Base-by-base conservation (phyloP, 2,888 invertebrate species). In the Fragum sueziense region DNA sequence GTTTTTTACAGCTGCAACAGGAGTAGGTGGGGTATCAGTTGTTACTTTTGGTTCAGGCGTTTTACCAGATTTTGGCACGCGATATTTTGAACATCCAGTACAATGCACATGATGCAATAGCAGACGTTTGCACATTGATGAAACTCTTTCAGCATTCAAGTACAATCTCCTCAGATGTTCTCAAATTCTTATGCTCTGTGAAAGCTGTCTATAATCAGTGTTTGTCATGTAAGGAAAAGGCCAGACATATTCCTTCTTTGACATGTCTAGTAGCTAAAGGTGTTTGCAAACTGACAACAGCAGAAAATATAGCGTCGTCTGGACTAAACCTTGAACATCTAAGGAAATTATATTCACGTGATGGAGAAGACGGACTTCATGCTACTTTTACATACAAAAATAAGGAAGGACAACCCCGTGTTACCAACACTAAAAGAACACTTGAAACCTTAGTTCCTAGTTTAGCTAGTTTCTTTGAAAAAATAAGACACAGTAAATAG, bases 381-480 rank as follows among this genome's bases (percentile, higher is more conserved):
- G 62, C 25, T 31, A 62, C 72, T 22, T 72, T 72, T 22, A 72
- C 72, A 72, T 22, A 22, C 0, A 62, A 62, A 62, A 72, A 72
- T 51, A 51, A 41, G 59, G 72, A 72, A 72, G 62, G 72, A 27
- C 72, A 72, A 31, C 72, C 72, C n/a, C 51, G 72, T 41, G 72
- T 72, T 17, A 72, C 72, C 37, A 72, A 51, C 33, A 37, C 72
- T n/a, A 62, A 51, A 62, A n/a, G 72, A 27, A 54, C 54, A 11
- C 41, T 71, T 4, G 61, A 71, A 27, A 41, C 71, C 33, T 7
- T 70, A 1, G 29, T 71, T 59, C 71, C 71, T 3, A 71, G 37
- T 33, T 22, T 71, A 20, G 71, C n/a, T 9, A 54, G 47, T n/a
- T 62, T 62, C 22, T 72, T 72, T 17, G 7, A 57, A 57, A 52